Evolutionary conservation across 2,888 invertebrate genomes (phyloP).

Genomic region (Eupithecia centaureata): DNA sequence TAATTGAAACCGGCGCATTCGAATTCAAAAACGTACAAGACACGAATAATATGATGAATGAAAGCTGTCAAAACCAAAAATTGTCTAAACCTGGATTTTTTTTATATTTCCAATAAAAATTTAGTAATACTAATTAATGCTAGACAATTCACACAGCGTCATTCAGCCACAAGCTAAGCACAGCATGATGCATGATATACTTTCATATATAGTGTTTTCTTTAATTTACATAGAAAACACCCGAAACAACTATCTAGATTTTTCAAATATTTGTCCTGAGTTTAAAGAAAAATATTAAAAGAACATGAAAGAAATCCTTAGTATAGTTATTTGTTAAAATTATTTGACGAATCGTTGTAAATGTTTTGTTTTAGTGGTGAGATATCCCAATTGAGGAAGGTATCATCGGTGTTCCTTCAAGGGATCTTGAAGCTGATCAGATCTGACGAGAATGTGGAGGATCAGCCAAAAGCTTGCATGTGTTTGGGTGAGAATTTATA

Average conservation of each 20-base stretch:
- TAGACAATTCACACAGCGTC: too few relatives aligned
- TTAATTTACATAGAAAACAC: too few relatives aligned
- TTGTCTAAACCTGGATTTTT: not conserved
- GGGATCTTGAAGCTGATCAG: constrained; percentile 89
- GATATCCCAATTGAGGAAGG: constrained; percentile 84
- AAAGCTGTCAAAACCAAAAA: not conserved
- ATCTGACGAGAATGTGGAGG: constrained; percentile 85
- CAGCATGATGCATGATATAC: too few relatives aligned
- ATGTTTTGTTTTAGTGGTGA: constrained; percentile 79
- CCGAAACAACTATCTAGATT: too few relatives aligned
- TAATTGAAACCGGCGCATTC: not conserved
- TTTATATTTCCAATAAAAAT: too few relatives aligned
- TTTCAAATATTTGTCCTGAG: too few relatives aligned
- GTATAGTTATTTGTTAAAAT: too few relatives aligned
- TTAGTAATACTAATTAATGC: too few relatives aligned
- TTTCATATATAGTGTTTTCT: too few relatives aligned
- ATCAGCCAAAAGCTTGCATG: constrained; percentile 88
- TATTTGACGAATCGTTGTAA: not conserved
- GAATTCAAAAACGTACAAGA: not conserved
- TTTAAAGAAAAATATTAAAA: too few relatives aligned
- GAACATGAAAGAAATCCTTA: too few relatives aligned
- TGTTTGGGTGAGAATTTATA: constrained; percentile 85
- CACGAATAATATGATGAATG: not conserved
- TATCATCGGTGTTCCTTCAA: constrained; percentile 88
- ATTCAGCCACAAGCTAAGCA: too few relatives aligned